These are phyloP conservation scores for Syrrhaptes paradoxus DNA, from an alignment of 2,113 vertebrate species.

Conservation along the genomic window DNA sequence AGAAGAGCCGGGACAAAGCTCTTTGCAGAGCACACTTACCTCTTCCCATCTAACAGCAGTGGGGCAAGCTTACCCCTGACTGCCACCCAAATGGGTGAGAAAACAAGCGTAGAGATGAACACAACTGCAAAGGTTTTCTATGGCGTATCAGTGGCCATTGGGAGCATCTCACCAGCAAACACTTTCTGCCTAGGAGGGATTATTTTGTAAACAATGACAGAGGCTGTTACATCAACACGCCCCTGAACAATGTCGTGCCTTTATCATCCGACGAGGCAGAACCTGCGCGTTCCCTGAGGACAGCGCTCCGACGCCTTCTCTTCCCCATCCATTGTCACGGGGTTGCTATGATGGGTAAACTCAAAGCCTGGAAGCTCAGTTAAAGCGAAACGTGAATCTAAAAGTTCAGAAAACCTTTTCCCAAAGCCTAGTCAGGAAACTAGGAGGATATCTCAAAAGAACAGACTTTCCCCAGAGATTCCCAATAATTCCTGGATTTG, in stretches of 20 bases:
- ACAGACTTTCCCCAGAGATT: constrained; percentile 44
- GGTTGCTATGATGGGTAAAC: neutral
- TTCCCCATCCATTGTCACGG: neutral
- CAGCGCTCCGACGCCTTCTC: neutral
- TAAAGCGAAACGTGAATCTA: neutral
- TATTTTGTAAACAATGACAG: neutral
- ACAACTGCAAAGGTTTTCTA: neutral
- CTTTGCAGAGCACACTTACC: too few species aligned
- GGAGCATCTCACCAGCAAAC: neutral
- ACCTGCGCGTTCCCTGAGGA: neutral
- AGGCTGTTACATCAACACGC: neutral
- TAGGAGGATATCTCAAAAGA: constrained; percentile 24
- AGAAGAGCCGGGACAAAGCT: neutral
- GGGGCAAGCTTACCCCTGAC: too few species aligned
- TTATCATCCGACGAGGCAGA: neutral
- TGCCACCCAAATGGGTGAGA: too few species aligned
- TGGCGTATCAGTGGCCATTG: neutral
- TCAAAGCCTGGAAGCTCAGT: neutral
- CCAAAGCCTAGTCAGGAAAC: constrained; percentile 22
- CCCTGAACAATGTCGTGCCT: neutral
- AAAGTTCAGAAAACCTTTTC: constrained; percentile 9
- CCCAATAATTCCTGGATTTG: constrained; percentile 41
- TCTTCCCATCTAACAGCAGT: too few species aligned
- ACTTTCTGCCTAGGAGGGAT: neutral
- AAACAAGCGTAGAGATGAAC: neutral